Percentiles rank a stretch among this genome's conserved stretches.
These are phyloP conservation scores for Gephyroberyx darwinii DNA, from an alignment of 2,797 vertebrate species.

Conservation along the genomic window DNA sequence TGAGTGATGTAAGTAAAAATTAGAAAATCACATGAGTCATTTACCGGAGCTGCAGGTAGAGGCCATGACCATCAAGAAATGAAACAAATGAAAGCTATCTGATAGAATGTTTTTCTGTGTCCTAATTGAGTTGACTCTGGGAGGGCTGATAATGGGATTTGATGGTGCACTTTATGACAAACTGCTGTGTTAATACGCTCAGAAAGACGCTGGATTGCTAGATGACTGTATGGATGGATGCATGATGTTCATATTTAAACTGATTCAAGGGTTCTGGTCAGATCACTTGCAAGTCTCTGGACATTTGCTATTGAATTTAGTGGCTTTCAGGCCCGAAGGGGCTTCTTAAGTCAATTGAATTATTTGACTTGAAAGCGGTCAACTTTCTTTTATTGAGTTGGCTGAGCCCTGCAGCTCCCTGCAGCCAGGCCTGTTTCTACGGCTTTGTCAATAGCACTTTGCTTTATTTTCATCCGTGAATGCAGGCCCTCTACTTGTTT, in stretches of 20 bases:
- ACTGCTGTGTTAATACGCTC: constrained; percentile 31
- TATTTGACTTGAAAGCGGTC: constrained; percentile 77
- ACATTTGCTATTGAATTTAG: constrained; percentile 70
- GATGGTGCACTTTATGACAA: constrained; percentile 35
- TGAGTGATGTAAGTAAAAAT: constrained; percentile 19
- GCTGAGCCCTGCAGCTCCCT: constrained; percentile 57
- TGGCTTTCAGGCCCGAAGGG: constrained; percentile 72
- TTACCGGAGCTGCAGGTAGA: background rate
- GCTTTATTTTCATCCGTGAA: constrained; percentile 49
- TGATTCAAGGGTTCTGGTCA: constrained; percentile 63
- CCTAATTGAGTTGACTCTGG: constrained; percentile 1
- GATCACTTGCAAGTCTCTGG: constrained; percentile 67
- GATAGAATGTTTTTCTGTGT: constrained; percentile 11
- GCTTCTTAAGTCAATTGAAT: constrained; percentile 78
- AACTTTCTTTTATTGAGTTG: constrained; percentile 82
- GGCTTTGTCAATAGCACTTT: constrained; percentile 70
- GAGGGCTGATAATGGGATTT: constrained; percentile 31
- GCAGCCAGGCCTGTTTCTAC: constrained; percentile 60
- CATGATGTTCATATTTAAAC: constrained; percentile 64
- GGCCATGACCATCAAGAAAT: background rate
- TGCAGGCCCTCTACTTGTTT: constrained; percentile 9
- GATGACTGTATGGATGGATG: constrained; percentile 39
- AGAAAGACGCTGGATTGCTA: constrained; percentile 29
- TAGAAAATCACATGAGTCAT: constrained; percentile 20
- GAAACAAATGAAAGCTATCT: background rate